Evolutionary conservation across 2,888 invertebrate species (phyloP), one percentile per base, ranked within the genome.

Genomic region (Anoncus sp.): DNA sequence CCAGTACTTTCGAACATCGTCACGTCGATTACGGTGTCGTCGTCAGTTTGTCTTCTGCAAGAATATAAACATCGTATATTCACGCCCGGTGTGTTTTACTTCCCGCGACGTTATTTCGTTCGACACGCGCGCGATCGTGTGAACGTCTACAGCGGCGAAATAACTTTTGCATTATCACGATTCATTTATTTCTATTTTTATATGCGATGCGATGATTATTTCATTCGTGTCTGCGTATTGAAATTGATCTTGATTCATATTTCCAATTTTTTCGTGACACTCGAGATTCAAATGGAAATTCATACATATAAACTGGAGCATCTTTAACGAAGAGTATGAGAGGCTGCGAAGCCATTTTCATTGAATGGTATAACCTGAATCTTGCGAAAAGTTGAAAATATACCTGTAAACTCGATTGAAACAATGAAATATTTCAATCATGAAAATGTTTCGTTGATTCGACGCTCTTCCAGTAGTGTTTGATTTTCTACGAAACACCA

Each of bases 1-100:
- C 22, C 51, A 24, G 67, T 51, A 66, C 40, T 67, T 53, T 40
- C 49, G 31, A 40, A 59, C 47, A 35, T 47, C 16, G 59, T 47
- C 35, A 6, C 27, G 40, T 27, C 49, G 47, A 69, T 69, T 69
- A 47, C 47, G 24, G 40, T 70, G 24, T 60, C 40, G 18, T 20
- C 18, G 49, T 38, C 12, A 45, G 45, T 57, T 22, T 35, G n/a
- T 14, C 38, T 59, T 69, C 45, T 53, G 18, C 10, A 18, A 38
- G 45, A 55, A 67, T 55, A 31, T 45, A 7, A 18, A 31, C 45
- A 3, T 67, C 31, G 55, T 31, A 45, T 31, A 27, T 66, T 66
- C 40, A 10, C 40, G 24, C 22, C 45, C 27, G 16, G 31, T 31
- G 49, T 18, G 3, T 20, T 35, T 43, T 20, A n/a, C 4, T 55